phyloP scores from a whole-genome alignment of 1,140 invertebrate species.

The Philotrypesis tridentata region DNA sequence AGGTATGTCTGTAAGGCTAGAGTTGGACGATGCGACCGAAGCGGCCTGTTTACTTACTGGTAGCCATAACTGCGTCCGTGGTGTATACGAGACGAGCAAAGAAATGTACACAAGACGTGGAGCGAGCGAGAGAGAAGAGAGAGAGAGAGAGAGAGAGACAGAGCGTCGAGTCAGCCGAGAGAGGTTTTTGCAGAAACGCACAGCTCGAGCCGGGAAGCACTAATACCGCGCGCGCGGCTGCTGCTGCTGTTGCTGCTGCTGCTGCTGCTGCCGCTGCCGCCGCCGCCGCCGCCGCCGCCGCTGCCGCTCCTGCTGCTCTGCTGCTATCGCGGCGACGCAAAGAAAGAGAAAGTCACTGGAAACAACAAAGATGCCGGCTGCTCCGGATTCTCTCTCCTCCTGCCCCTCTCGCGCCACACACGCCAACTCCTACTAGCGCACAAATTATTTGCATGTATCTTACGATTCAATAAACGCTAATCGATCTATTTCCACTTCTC shows the following conservation, averaged over 20 bases:
- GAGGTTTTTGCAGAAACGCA: slow-evolving; percentile 15
- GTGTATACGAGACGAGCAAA: not conserved
- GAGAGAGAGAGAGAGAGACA: too few species aligned
- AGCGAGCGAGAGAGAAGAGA: too few species aligned
- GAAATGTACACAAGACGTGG: not conserved
- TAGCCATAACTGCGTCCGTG: slow-evolving; percentile 32
- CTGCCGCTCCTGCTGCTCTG: not conserved
- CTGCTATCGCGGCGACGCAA: slow-evolving; percentile 2
- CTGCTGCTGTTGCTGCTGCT: not conserved
- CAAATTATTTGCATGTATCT: too few species aligned
- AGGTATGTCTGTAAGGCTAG: too few species aligned
- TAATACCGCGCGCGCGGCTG: not conserved
- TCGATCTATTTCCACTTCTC: too few species aligned
- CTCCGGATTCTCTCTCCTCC: too few species aligned
- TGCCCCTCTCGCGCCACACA: too few species aligned
- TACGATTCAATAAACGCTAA: too few species aligned
- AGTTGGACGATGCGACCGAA: too few species aligned
- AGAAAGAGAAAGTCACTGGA: slow-evolving; percentile 7
- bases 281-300: not conserved
- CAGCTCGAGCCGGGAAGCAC: slow-evolving; percentile 34
- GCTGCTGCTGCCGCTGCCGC: not conserved
- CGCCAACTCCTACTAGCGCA: too few species aligned
- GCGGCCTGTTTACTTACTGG: slow-evolving; percentile 35
- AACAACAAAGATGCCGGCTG: slow-evolving; percentile 44
- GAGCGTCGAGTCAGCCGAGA: not conserved